Evolutionary conservation across 2,888 invertebrate species (phyloP), one percentile per base, ranked within the genome.

Genomic region (Eudemis profundana): DNA sequence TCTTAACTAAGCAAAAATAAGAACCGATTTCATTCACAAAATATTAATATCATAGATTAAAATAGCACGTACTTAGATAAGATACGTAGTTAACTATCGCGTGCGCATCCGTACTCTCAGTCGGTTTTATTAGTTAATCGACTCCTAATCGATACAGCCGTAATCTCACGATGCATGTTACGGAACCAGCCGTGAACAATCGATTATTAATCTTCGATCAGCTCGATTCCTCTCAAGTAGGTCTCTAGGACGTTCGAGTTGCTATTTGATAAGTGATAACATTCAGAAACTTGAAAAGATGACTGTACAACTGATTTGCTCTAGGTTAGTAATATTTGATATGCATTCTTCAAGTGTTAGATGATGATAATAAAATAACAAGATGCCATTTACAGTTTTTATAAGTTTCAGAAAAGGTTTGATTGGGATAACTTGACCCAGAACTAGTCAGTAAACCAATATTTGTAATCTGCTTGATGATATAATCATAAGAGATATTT

Each of bases 121-220:
- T 51, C 38, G 59, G 60, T 60, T 65, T 65, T 60, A 65, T 46
- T 60, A 60, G 46, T 57, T 57, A 57, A 50, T 70, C 72, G 74
- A 70, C 71, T 69, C 67, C 65, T 46, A 50, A 69, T 61, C 71
- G 69, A 72, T 72, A 59, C 47, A 54, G 57, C 61, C 56, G 67
- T 66, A 61, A 71, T 73, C 69, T 69, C 69, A 74, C 69, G 69
- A 75, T 67, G 69, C 54, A 57, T 44, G 67, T 71, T 61, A 67
- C 66, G 71, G 67, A 61, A 63, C 60, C 62, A 64, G 50, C 74
- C 73, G 74, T 72, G 75, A 67, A 75, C 69, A 82, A 85, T 82
- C 77, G 74, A 82, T 84, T 84, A 74, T 78, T 75, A 74, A 71
- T 69, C 62, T 73, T 72, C 77, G 78, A 82, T 82, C 75, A 77